Evolutionary conservation across 1,140 invertebrate genomes (phyloP).

Genomic region (Spodoptera frugiperda): DNA sequence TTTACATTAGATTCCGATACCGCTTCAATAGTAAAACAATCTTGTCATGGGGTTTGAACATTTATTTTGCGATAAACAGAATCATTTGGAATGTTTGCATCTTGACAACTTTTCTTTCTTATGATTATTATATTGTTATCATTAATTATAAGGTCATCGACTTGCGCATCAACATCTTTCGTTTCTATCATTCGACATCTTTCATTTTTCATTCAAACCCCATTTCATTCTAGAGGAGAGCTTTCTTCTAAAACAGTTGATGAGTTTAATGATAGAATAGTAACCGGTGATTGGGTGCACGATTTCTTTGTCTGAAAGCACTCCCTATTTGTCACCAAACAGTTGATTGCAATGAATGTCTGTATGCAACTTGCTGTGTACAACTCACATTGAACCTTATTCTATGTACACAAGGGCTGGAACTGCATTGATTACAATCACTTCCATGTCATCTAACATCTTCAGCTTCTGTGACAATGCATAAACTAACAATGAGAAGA

Average conservation of each 20-base stretch:
- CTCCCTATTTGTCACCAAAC: conserved; percentile 73
- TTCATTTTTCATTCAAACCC: conserved; percentile 83
- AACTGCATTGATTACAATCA: conserved; percentile 77
- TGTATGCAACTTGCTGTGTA: conserved; percentile 35
- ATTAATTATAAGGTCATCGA: conserved; percentile 67
- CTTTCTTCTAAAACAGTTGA: conserved; percentile 68
- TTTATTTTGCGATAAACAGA: conserved; percentile 78
- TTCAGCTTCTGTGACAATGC: conserved; percentile 77
- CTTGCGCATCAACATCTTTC: conserved; percentile 76
- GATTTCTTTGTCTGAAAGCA: conserved; percentile 80
- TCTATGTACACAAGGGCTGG: conserved; percentile 53
- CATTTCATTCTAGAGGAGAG: conserved; percentile 83
- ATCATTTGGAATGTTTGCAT: conserved; percentile 85
- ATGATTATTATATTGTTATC: conserved; percentile 55
- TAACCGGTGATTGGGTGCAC: conserved; percentile 83
- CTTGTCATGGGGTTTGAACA: conserved; percentile 85
- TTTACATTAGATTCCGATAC: conserved; percentile 65
- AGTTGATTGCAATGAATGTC: conserved; percentile 77
- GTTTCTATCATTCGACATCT: conserved; percentile 67
- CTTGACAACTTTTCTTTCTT: conserved; percentile 85
- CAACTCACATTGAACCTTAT: conserved; percentile 25
- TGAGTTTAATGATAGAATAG: conserved; percentile 55
- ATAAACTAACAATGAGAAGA: conserved; percentile 75
- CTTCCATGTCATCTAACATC: conserved; percentile 77
- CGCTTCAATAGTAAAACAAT: conserved; percentile 59